Evolutionary conservation across 2,797 vertebrate genomes (phyloP).

Genomic region (Glossophaga mutica): DNA sequence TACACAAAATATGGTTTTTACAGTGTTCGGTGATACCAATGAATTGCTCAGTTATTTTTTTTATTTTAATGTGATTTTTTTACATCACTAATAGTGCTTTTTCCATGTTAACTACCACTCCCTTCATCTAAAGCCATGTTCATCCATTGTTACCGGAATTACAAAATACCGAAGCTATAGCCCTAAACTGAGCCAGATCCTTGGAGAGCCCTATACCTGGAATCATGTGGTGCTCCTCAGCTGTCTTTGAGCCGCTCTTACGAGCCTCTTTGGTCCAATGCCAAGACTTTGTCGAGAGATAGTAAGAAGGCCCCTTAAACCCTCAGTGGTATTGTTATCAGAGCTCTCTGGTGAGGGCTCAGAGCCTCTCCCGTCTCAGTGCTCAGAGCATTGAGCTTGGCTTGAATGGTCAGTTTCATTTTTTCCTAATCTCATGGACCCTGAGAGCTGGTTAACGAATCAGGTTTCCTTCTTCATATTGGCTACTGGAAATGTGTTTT

Average conservation of each 20-base stretch:
- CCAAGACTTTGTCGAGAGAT: not conserved
- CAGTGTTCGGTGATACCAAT: not conserved
- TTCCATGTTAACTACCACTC: not conserved
- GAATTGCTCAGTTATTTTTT: not conserved
- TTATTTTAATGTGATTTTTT: not conserved
- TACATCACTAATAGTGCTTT: not conserved
- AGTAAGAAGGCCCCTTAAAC: not conserved
- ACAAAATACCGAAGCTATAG: not conserved
- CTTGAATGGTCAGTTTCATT: not conserved
- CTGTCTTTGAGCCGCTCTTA: not conserved
- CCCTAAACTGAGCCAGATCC: not conserved
- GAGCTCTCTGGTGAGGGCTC: not conserved
- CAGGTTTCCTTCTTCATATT: not conserved
- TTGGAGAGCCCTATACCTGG: not conserved
- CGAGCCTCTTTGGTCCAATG: not conserved
- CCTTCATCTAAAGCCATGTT: not conserved
- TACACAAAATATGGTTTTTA: not conserved
- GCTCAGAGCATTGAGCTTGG: not conserved
- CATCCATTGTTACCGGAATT: not conserved
- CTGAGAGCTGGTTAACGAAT: not conserved
- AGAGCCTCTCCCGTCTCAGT: not conserved
- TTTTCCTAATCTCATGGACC: not conserved
- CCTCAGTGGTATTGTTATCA: not conserved
- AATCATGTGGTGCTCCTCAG: not conserved
- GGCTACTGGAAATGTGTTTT: not conserved